Base-by-base conservation (phyloP, 1,140 invertebrate species). In the Drosophila albomicans region DNA sequence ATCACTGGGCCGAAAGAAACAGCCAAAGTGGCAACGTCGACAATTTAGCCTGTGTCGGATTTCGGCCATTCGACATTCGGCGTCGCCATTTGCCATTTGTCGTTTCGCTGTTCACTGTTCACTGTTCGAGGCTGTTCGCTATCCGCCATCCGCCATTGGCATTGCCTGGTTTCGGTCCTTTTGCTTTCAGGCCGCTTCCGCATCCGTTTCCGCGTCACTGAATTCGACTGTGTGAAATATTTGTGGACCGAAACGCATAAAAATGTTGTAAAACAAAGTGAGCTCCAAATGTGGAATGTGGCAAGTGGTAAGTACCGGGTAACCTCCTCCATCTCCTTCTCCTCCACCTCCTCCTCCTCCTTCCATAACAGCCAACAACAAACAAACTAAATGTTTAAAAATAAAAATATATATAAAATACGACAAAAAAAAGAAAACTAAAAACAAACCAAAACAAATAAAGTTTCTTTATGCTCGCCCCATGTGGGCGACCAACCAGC, bases 221-320 rank as follows among this genome's bases (percentile, higher is more conserved):
- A 7, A 11, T 54, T 56, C 51, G 46, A 61, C 71, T 73, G 76
- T 63, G 76, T 59, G 77, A 77, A 79, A 79, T 68, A 75, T 84
- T 76, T 70, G 48, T 20, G 57, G 63, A 49, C 51, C 41, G 61
- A 30, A 45, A 64, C 48, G 54, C 77, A 80, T 82, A 73, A 82
- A 82, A 84, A 72, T 62, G 81, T 72, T 82, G 81, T 84, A 79
- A 82, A 84, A 84, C 81, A 82, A 81, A 78, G 78, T 75, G 66
- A 56, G 67, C 52, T 30, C 45, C 30, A 51, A 25, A 41, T 41
- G 38, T 41, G 35, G 35, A 16, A 43, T 41, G 54, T 41, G 54
- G 54, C 54, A 41, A 57, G 54, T 32, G 54, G 54, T 20, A 57
- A 57, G 32, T 57, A 32, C 8, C 54, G 35, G 10, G 32, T 20